phyloP scores from a whole-genome alignment of 2,797 vertebrate species.

The Antrozous pallidus region DNA sequence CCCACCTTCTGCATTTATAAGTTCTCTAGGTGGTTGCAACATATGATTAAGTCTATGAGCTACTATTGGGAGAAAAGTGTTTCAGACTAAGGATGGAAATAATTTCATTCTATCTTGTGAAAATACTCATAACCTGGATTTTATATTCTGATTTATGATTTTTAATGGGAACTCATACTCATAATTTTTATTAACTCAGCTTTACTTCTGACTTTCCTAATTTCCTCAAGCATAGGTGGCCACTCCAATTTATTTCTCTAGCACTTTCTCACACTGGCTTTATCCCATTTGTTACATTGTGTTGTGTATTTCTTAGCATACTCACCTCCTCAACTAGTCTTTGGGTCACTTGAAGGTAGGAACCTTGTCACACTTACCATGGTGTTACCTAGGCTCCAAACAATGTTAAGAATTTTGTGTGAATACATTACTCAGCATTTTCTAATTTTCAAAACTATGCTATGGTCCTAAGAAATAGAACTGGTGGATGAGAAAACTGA shows the following conservation, averaged over 20 bases:
- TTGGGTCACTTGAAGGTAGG: background rate
- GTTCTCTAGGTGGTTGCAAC: background rate
- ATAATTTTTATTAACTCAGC: background rate
- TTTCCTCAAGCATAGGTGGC: background rate
- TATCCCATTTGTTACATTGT: background rate
- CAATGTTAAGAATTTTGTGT: background rate
- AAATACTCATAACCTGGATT: background rate
- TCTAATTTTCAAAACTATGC: constrained; percentile 16
- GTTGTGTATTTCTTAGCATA: background rate
- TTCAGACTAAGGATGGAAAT: background rate
- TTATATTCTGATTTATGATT: background rate
- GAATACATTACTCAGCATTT: background rate
- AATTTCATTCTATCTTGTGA: background rate
- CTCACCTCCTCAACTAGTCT: background rate
- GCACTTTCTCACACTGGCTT: background rate
- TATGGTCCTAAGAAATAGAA: background rate
- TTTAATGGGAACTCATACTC: background rate
- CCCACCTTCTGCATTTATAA: background rate
- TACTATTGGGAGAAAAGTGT: background rate
- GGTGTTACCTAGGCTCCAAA: background rate
- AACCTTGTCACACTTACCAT: background rate
- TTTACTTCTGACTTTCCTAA: background rate
- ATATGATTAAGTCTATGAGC: background rate
- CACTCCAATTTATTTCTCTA: background rate
- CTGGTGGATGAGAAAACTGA: background rate